Conservation (phyloP, 2,888 invertebrate species). For the Eugnorisma glareosa region DNA sequence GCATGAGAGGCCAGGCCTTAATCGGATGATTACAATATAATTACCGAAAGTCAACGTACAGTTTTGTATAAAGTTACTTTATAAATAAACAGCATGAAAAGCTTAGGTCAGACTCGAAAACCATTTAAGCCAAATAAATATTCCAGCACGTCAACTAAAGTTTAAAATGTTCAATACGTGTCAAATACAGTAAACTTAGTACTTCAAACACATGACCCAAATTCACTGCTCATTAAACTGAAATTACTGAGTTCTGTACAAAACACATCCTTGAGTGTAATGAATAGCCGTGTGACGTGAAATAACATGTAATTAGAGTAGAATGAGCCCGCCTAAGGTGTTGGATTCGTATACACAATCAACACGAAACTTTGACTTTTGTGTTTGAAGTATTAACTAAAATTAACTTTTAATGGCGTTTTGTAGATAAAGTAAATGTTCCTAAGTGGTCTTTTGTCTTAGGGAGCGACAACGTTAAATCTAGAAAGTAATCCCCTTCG, state of each 20-base stretch:
- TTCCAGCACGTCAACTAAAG: constrained; percentile 40
- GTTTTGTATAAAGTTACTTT: background rate
- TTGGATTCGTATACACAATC: constrained; percentile 44
- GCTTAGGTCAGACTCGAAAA: constrained; percentile 40
- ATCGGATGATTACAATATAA: no score
- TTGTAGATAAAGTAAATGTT: constrained; percentile 10
- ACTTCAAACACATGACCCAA: constrained; percentile 56
- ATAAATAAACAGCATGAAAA: constrained; percentile 28
- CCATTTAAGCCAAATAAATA: constrained; percentile 59
- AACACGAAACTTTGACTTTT: constrained; percentile 42
- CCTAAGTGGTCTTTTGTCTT: background rate
- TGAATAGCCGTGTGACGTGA: constrained; percentile 48
- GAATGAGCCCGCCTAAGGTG: constrained; percentile 25
- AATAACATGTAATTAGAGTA: constrained; percentile 56
- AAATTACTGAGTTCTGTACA: constrained; percentile 34
- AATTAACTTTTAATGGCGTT: constrained; percentile 16
- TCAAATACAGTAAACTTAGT: constrained; percentile 57
- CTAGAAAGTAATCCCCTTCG: background rate
- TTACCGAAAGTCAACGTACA: background rate
- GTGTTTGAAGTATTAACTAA: constrained; percentile 26
- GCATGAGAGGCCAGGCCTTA: no score
- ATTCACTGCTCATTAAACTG: constrained; percentile 45
- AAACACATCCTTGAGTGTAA: constrained; percentile 53
- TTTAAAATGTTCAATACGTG: constrained; percentile 44
- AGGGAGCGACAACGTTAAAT: constrained; percentile 2